phyloP scores from a whole-genome alignment of 2,888 invertebrate species.

The Himalopsyche japonica region DNA sequence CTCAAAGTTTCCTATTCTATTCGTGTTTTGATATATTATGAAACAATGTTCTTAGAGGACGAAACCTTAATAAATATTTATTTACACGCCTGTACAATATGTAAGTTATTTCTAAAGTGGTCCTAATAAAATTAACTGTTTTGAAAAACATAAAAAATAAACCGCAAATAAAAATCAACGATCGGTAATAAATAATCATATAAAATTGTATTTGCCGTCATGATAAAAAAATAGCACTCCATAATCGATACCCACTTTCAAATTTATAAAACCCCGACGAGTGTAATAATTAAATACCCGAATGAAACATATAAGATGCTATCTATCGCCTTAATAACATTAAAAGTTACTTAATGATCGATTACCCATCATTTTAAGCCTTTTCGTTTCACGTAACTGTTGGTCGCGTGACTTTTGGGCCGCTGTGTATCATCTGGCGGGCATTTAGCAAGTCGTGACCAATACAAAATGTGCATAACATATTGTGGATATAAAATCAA shows the following conservation, averaged over 20 bases:
- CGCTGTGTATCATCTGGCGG: constrained; percentile 15
- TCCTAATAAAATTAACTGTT: neutral
- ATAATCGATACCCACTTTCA: neutral
- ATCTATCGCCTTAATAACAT: neutral
- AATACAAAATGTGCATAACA: constrained; percentile 30
- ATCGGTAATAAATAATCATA: neutral
- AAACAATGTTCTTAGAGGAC: no score
- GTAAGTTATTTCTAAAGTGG: neutral
- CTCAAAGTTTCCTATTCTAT: no score
- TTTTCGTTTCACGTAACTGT: neutral
- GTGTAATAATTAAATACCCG: neutral
- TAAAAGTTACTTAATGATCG: constrained; percentile 1
- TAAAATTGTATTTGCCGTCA: neutral
- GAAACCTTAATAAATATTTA: no score
- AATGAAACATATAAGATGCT: neutral
- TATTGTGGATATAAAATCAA: constrained; percentile 27
- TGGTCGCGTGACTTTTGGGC: constrained; percentile 14
- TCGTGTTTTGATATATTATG: no score
- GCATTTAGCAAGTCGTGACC: constrained; percentile 28
- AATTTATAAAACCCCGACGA: neutral
- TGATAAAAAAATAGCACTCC: neutral
- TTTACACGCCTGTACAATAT: no score
- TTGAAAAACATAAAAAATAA: neutral
- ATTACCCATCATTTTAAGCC: neutral
- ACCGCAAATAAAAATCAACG: neutral